Conservation (phyloP, 2,113 vertebrate species). For the Carassius auratus region DNA sequence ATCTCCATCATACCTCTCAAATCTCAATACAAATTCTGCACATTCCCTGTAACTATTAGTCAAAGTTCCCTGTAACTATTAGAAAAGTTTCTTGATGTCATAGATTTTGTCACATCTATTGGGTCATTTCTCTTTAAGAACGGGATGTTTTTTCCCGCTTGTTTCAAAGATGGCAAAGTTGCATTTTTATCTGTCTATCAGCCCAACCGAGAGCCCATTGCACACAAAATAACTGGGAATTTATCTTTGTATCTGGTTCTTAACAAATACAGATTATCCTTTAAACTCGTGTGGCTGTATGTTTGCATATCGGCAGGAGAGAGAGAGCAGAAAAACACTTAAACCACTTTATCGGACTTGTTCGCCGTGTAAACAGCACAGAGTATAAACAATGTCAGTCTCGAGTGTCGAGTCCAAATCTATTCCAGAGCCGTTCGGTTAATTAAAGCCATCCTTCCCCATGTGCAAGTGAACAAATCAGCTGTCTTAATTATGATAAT, state of each 20-base stretch:
- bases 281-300: conserved; percentile 32
- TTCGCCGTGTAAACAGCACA: conserved; percentile 32
- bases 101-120: not conserved
- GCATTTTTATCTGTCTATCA: not conserved
- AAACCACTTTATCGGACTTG: conserved; percentile 32
- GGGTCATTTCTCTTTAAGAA: not conserved
- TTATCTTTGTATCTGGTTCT: conserved; percentile 36
- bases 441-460: conserved; percentile 70
- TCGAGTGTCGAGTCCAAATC: conserved; percentile 26
- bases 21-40: not conserved
- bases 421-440: conserved; percentile 65
- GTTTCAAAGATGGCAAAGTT: not conserved
- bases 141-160: not conserved
- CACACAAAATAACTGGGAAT: conserved; percentile 38
- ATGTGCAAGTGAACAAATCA: conserved; percentile 67
- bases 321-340: conserved; percentile 9
- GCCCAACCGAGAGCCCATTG: not conserved
- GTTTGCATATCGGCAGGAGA: conserved; percentile 30
- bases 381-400: conserved; percentile 31
- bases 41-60: not conserved
- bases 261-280: conserved; percentile 42
- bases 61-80: not conserved
- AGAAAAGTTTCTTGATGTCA: not conserved
- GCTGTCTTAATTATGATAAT: conserved; percentile 77
- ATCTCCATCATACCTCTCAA: not conserved